Percentiles rank a stretch among this genome's conserved stretches.
Evolutionary conservation across 2,888 invertebrate genomes (phyloP).

Genomic region (Julus scandinavius): DNA sequence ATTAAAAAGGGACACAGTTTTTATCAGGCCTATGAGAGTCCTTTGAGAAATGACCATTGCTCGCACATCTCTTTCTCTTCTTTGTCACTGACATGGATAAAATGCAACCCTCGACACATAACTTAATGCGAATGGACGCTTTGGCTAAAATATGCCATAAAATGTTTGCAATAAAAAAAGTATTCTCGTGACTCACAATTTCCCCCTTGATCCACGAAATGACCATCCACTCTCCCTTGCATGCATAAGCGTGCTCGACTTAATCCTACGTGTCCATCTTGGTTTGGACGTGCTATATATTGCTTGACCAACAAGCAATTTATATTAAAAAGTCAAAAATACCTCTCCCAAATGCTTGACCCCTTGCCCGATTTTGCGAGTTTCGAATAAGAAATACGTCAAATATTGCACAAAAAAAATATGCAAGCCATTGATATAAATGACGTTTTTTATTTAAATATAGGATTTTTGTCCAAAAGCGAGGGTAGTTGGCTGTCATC

Average conservation of each 20-base stretch:
- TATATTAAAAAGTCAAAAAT: background rate
- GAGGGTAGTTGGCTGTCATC: background rate
- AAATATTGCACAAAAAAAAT: background rate
- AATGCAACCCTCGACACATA: conserved; percentile 43
- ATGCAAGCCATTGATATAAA: conserved; percentile 37
- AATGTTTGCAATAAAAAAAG: conserved; percentile 55
- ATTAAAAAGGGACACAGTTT: background rate
- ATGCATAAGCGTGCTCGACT: background rate
- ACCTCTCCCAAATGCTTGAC: background rate
- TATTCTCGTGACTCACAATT: conserved; percentile 50
- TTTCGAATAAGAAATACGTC: conserved; percentile 34
- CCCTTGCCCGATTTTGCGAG: background rate
- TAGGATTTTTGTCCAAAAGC: background rate
- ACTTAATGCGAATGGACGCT: conserved; percentile 45
- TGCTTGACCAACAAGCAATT: conserved; percentile 26
- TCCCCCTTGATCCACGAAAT: conserved; percentile 34
- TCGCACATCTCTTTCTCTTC: conserved; percentile 2
- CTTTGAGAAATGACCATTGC: conserved; percentile 31
- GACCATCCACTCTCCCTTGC: background rate
- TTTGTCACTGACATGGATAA: background rate
- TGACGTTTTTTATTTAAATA: conserved; percentile 28
- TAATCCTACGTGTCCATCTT: conserved; percentile 16
- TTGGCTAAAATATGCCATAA: conserved; percentile 52
- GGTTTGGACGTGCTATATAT: background rate
- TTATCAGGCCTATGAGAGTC: background rate